Conservation (phyloP, 1,140 invertebrate genomes). For the Drosophila fuyamai region DNA sequence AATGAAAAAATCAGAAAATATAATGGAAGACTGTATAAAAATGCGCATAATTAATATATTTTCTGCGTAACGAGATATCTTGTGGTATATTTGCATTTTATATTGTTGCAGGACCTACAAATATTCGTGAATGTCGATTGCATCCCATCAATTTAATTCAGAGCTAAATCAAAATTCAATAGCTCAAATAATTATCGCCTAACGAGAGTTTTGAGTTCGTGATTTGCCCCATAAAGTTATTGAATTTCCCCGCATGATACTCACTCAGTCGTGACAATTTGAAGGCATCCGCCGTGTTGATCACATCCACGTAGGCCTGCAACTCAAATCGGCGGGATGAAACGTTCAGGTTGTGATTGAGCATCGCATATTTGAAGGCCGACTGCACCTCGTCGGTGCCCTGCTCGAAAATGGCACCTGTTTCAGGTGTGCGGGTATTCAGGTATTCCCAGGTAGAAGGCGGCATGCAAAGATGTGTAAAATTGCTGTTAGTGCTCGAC, state of each 20-base stretch:
- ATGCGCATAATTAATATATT: constrained; percentile 48
- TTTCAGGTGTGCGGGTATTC: not conserved
- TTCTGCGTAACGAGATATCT: constrained; percentile 15
- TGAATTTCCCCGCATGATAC: constrained; percentile 83
- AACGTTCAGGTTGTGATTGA: constrained; percentile 91
- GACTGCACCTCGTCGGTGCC: constrained; percentile 95
- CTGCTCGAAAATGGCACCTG: constrained; percentile 95
- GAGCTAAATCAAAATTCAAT: not conserved
- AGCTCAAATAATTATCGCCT: constrained; percentile 10
- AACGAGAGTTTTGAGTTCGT: constrained; percentile 1
- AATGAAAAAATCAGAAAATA: not conserved
- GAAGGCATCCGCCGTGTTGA: constrained; percentile 96
- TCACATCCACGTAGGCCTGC: constrained; percentile 94
- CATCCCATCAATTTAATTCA: constrained; percentile 9
- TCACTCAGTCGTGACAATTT: constrained; percentile 95
- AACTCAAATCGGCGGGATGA: constrained; percentile 91
- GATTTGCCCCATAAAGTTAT: not conserved
- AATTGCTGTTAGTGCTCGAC: constrained; percentile 23
- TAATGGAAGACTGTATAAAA: constrained; percentile 26
- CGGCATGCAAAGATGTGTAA: constrained; percentile 46
- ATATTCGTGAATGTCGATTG: constrained; percentile 7
- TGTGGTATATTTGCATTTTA: not conserved
- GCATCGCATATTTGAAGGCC: constrained; percentile 94
- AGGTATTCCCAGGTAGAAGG: not conserved
- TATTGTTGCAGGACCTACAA: not conserved